Evolutionary conservation across 2,888 invertebrate genomes (phyloP), one percentile per base, ranked within the genome.

Genomic region (Drosophila diplacantha): DNA sequence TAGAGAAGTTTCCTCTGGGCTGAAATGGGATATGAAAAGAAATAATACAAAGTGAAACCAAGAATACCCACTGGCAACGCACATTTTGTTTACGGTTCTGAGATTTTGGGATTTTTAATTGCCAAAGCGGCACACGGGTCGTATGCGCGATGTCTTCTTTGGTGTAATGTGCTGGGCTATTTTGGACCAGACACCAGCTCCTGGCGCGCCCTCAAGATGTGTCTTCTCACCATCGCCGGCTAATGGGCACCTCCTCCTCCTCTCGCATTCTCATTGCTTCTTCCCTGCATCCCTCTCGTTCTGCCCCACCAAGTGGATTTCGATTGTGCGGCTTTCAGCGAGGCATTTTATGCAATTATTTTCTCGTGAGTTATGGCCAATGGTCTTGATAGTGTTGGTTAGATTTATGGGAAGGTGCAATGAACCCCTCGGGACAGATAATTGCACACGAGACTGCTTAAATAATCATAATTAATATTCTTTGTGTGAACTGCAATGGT

Each of bases 131-230:
- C 50, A 69, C 69, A 81, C 62, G 69, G 69, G 61, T 61, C 79
- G 75, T 83, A 81, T 77, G 75, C 63, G 72, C 72, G 56, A 83
- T 77, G 70, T 81, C 73, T 81, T 74, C 41, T 41, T 41, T 37
- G 58, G 55, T 72, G 72, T 77, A 72, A 83, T 50, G 43, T 53
- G 57, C 46, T 66, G 24, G 43, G 35, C 57, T 60, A 50, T 56
- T 68, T 53, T 39, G 31, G 53, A 43, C 31, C 53, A 39, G 32
- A 39, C 20, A 49, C 39, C 22, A 29, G 54, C 29, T 41, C 43
- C 39, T 54, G 22, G 39, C 49, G 44, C 43, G 43, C 49, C 39
- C 66, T 41, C 69, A 83, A 71, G 81, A 81, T 76, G 83, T 73
- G 77, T 80, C 74, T 83, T 83, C 81, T 81, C 78, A 74, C 59